phyloP scores from a whole-genome alignment of 2,113 vertebrate species.

The Uropsilus gracilis region DNA sequence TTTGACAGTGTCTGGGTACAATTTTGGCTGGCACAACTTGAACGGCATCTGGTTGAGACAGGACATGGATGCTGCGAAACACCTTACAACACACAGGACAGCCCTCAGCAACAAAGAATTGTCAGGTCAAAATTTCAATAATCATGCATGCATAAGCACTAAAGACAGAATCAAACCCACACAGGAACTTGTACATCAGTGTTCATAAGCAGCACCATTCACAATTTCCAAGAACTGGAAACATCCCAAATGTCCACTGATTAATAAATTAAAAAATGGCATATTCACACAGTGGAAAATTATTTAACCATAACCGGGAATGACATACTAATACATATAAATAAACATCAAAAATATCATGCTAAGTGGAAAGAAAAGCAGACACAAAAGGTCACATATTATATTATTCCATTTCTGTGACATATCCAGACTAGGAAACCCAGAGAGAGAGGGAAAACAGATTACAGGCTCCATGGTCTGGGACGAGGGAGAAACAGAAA shows the following conservation, averaged over 20 bases:
- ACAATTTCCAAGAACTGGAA: background rate
- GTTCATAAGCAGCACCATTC: background rate
- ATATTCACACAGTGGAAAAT: background rate
- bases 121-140: background rate
- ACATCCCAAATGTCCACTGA: background rate
- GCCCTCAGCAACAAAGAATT: background rate
- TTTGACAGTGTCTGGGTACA: background rate
- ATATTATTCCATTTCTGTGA: constrained; percentile 9
- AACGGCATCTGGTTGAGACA: background rate
- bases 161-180: background rate
- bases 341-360: background rate
- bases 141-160: background rate
- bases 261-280: background rate
- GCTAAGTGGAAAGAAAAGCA: background rate
- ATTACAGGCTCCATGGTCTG: background rate
- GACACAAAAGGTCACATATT: background rate
- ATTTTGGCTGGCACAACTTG: background rate
- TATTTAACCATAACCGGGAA: constrained; percentile 2
- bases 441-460: background rate
- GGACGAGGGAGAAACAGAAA: background rate
- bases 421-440: constrained; percentile 21
- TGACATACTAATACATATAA: background rate
- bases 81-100: background rate
- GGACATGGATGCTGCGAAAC: background rate
- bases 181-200: background rate